Evolutionary conservation across 2,797 vertebrate genomes (phyloP), one percentile per base, ranked within the genome.

Genomic region (Danio kyathit): DNA sequence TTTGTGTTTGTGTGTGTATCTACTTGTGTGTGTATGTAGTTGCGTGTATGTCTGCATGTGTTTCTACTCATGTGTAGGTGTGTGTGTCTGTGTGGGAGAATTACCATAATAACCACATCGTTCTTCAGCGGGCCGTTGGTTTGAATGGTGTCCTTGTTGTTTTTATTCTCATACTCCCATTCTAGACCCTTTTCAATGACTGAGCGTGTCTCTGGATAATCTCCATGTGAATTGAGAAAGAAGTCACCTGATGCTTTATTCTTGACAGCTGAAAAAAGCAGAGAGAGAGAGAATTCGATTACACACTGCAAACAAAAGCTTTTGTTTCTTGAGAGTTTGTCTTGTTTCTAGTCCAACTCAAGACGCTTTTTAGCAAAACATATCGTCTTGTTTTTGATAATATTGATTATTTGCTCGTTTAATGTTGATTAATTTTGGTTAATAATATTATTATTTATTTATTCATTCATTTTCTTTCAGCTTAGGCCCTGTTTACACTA

Each of bases 111-210:
- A 0, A 95, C 90, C 65, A 98, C 94, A 76, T 95, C 93, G 12
- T 96, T 93, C 16, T 90, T 94, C 65, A 99, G 93, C 0, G 98
- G 98, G 0, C 98, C 98, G 40, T 94, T 96, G 71, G 96, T 97
- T 92, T 98, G 97, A 86, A 99, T 92, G 0, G 95, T 97, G 88
- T 99, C 98, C 83, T 95, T 95, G 48, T 94, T 92, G 0, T 97
- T 95, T 10, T 98, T 96, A 7, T 96, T 97, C 75, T 95, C 93
- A 86, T 99, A 97, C 82, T 99, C 97, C 98, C 98, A 99, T 89
- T 99, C 97, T 82, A 96, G 91, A 0, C 98, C 98, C 93, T 97
- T 97, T 87, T 98, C 95, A 56, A 99, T 95, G 88, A 99, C 94
- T 0, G 95, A 93, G 84, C 93, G 94, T 52, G 96, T 94, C 80